These are phyloP conservation scores for Onthophagus taurus DNA, from an alignment of 1,140 invertebrate species.

Conservation along the genomic window DNA sequence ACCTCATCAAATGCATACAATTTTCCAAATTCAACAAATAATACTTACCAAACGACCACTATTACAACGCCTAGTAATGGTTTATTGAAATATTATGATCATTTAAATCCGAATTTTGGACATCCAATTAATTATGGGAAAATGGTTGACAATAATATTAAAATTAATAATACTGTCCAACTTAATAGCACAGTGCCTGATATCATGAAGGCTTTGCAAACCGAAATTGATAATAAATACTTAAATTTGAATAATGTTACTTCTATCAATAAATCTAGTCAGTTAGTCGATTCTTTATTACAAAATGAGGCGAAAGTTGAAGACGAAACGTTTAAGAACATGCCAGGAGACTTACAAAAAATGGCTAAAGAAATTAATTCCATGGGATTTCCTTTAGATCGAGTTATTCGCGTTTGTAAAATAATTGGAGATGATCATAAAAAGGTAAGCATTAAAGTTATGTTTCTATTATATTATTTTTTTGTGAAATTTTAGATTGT, in stretches of 20 bases:
- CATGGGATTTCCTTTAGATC: slow-evolving; percentile 77
- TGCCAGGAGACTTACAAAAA: slow-evolving; percentile 50
- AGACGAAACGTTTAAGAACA: slow-evolving; percentile 45
- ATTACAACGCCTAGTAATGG: slow-evolving; percentile 9
- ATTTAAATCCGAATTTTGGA: background rate
- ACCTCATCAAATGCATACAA: slow-evolving; percentile 4
- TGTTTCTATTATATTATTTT: background rate
- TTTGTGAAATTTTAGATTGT: slow-evolving; percentile 52
- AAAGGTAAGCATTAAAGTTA: slow-evolving; percentile 52
- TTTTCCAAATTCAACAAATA: slow-evolving; percentile 5
- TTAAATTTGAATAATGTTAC: too few species aligned
- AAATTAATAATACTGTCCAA: slow-evolving; percentile 4
- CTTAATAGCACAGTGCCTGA: slow-evolving; percentile 56
- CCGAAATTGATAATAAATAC: slow-evolving; percentile 48
- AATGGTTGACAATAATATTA: background rate
- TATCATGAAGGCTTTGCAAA: slow-evolving; percentile 61
- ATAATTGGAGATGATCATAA: slow-evolving; percentile 72
- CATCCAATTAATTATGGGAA: background rate
- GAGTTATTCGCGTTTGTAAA: slow-evolving; percentile 64
- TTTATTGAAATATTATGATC: slow-evolving; percentile 10
- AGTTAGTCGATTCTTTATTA: slow-evolving; percentile 22
- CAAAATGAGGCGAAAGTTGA: slow-evolving; percentile 35
- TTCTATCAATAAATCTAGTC: slow-evolving; percentile 36
- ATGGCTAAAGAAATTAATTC: slow-evolving; percentile 61
- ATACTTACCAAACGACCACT: too few species aligned